Conservation (phyloP, 2,113 vertebrate genomes). For the Crotalus tigris region DNA sequence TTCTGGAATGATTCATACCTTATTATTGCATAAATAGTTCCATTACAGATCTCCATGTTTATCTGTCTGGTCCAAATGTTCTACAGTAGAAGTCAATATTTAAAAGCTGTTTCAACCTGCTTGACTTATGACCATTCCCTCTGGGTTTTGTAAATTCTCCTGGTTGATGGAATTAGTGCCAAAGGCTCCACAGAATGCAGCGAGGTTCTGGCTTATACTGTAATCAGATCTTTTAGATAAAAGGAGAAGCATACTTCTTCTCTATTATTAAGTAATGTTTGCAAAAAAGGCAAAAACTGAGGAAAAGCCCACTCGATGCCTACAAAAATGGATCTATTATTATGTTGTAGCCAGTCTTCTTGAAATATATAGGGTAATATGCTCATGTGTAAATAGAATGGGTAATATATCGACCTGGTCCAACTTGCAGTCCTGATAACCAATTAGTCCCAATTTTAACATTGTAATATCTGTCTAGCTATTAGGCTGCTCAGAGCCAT, state of each 20-base stretch:
- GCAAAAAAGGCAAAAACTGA: background rate
- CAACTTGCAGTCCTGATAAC: background rate
- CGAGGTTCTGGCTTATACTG: background rate
- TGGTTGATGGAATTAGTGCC: background rate
- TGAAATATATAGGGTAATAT: background rate
- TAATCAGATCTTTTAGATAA: background rate
- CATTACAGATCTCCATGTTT: constrained; percentile 42
- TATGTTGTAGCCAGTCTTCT: background rate
- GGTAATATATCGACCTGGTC: background rate
- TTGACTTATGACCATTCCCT: background rate
- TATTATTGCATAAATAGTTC: constrained; percentile 23
- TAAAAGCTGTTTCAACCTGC: background rate
- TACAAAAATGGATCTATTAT: background rate
- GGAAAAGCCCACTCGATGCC: background rate
- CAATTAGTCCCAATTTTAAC: background rate
- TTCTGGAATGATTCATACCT: constrained; percentile 17
- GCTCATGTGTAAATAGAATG: background rate
- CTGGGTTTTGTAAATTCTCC: background rate
- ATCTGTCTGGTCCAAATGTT: constrained; percentile 5
- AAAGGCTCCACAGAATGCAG: background rate
- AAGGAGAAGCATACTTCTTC: background rate
- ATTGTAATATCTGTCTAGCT: background rate
- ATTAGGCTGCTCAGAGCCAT: background rate
- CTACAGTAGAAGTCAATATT: constrained; percentile 18
- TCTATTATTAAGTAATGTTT: background rate